These are phyloP conservation scores for Orthosia incerta DNA, from an alignment of 2,888 invertebrate species.

Conservation along the genomic window DNA sequence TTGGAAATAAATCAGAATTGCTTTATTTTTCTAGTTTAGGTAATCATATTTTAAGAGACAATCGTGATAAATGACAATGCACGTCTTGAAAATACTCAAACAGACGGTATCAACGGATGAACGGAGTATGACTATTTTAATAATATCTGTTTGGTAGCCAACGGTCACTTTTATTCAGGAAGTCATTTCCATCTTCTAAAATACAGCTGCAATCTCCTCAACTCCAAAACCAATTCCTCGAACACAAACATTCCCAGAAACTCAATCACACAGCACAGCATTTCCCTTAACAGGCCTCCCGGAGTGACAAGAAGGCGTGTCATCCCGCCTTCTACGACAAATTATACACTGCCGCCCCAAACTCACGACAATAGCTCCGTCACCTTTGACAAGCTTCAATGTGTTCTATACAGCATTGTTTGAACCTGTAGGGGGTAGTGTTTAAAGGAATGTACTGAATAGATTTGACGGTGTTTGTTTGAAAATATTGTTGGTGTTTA, in stretches of 20 bases:
- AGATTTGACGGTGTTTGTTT: slow-evolving; percentile 42
- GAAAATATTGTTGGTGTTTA: slow-evolving; percentile 50
- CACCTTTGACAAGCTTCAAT: slow-evolving; percentile 55
- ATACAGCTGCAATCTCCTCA: not conserved
- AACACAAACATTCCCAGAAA: slow-evolving; percentile 19
- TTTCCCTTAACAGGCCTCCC: slow-evolving; percentile 80
- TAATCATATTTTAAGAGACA: no score
- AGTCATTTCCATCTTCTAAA: not conserved
- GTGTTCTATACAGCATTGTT: slow-evolving; percentile 53
- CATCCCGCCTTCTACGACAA: slow-evolving; percentile 81
- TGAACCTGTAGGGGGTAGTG: slow-evolving; percentile 46
- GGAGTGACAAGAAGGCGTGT: slow-evolving; percentile 77
- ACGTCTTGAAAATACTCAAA: no score
- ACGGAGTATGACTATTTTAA: no score
- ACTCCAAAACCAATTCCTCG: not conserved
- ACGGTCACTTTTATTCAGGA: no score
- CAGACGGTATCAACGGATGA: no score
- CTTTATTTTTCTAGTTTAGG: no score
- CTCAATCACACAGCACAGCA: slow-evolving; percentile 46
- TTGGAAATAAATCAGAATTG: no score
- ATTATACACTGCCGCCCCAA: slow-evolving; percentile 74
- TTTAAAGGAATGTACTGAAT: slow-evolving; percentile 41
- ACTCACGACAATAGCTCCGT: slow-evolving; percentile 49
- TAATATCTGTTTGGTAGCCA: no score
- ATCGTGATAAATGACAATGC: no score